Evolutionary conservation across 2,113 vertebrate species (phyloP), one percentile per base, ranked within the genome.

Genomic region (Periophthalmus modestus): DNA sequence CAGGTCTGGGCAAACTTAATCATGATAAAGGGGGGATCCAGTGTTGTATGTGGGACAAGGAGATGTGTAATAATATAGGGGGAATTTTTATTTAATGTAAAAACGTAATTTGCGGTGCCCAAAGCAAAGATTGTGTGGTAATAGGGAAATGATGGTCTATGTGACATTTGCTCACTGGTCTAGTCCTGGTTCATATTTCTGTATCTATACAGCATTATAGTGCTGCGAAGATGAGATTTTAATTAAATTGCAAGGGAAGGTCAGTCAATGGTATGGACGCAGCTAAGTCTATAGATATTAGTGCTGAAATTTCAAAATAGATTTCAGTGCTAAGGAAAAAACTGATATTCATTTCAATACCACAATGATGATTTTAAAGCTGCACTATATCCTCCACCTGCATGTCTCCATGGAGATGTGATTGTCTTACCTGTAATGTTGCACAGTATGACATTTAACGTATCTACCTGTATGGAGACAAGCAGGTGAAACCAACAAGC

Each of bases 21-120:
- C 71, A 79, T 80, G 78, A 83, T 82, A 59, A 84, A 87, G 71
- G 79, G 16, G 15, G 2, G 72, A 71, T 55, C 50, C 78, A 65
- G 72, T 54, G 5, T 19, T 67, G 61, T 65, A 67, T 75, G 66
- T 52, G 63, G 24, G 75, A 77, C 54, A 21, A 16, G 5, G 14
- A 62, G 24, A 62, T n/a, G n/a, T n/a, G 11, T 13, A 3, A 59
- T 59, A 59, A 59, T 28, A 59, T 14, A 59, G 2, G 57, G 23
- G 19, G 6, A 34, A 9, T 34, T 62, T 62, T 62, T 6, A 62
- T 28, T 34, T 34, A 7, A 10, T 62, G 28, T 19, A 14, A 19
- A 34, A 36, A 19, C 2, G 59, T 62, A 34, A 62, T 62, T 34
- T 28, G 24, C 57, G 13, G 23, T 34, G 33, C 59, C 28, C 33